Percentiles rank a stretch among this genome's conserved stretches.
phyloP scores from a whole-genome alignment of 2,797 vertebrate genomes.

The Alosa sapidissima region DNA sequence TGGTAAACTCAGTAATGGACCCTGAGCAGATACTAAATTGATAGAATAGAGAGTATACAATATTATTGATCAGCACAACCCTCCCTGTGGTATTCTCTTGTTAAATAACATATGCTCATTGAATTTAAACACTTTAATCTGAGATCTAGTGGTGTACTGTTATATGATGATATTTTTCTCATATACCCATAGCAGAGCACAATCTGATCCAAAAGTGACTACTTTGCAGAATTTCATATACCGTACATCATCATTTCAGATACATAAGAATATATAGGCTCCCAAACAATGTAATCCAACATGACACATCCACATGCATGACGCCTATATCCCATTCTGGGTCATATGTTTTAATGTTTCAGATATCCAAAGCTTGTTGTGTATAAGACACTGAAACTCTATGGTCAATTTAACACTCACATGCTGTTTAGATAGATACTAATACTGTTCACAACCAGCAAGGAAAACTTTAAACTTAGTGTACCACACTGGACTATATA shows the following conservation, averaged over 20 bases:
- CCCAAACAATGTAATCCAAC: neutral
- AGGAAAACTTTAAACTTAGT: neutral
- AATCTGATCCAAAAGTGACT: neutral
- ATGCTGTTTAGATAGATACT: neutral
- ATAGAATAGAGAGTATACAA: conserved; percentile 71
- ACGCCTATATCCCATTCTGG: neutral
- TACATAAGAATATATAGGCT: neutral
- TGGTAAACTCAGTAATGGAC: conserved; percentile 76
- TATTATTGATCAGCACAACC: conserved; percentile 71
- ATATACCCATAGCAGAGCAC: neutral
- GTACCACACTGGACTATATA: neutral
- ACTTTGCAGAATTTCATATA: neutral
- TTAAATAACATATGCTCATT: conserved; percentile 74
- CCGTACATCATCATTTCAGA: neutral
- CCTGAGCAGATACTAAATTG: conserved; percentile 76
- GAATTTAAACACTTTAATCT: conserved; percentile 70
- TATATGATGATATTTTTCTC: conserved; percentile 13
- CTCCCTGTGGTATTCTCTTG: conserved; percentile 63
- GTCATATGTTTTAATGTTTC: neutral
- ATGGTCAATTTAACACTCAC: neutral
- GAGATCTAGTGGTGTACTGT: conserved; percentile 38
- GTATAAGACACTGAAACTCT: neutral
- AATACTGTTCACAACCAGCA: neutral
- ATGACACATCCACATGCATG: neutral
- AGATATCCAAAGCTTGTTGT: neutral